These are phyloP conservation scores for Cataglyphis hispanica DNA, from an alignment of 1,140 invertebrate species.

Conservation along the genomic window DNA sequence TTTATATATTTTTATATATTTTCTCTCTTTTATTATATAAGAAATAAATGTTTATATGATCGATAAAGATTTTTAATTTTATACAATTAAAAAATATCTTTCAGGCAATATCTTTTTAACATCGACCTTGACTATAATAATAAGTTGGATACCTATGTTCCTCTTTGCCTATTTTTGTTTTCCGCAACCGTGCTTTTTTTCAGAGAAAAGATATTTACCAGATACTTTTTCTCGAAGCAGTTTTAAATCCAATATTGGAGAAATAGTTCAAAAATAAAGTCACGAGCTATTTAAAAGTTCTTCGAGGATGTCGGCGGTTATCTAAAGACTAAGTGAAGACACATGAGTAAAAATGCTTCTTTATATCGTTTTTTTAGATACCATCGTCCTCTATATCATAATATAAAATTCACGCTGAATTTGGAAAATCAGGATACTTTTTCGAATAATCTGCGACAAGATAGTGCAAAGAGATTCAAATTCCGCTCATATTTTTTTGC, in stretches of 20 bases:
- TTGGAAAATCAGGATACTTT: conserved; percentile 33
- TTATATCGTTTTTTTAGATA: not conserved
- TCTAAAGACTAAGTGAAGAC: conserved; percentile 11
- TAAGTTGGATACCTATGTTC: not conserved
- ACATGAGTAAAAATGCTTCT: not conserved
- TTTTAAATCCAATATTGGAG: conserved; percentile 1
- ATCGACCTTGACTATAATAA: not conserved
- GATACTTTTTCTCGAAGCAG: not conserved
- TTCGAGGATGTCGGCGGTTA: not conserved
- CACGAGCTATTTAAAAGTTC: conserved; percentile 62
- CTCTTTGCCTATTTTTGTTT: not conserved
- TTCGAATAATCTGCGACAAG: conserved; percentile 21
- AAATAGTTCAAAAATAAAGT: conserved; percentile 56
- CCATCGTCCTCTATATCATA: conserved; percentile 32
- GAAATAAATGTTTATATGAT: not conserved
- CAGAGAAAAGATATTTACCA: conserved; percentile 42
- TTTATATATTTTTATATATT: not conserved
- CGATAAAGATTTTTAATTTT: not conserved
- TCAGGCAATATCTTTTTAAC: not conserved
- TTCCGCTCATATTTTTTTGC: not conserved
- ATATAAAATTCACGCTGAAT: conserved; percentile 18
- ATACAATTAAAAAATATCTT: not conserved
- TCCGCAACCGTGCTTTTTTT: conserved; percentile 19
- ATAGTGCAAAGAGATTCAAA: not conserved
- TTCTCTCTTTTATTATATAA: not conserved